Evolutionary conservation across 2,888 invertebrate genomes (phyloP), one percentile per base, ranked within the genome.

Genomic region (Andrena minutula): DNA sequence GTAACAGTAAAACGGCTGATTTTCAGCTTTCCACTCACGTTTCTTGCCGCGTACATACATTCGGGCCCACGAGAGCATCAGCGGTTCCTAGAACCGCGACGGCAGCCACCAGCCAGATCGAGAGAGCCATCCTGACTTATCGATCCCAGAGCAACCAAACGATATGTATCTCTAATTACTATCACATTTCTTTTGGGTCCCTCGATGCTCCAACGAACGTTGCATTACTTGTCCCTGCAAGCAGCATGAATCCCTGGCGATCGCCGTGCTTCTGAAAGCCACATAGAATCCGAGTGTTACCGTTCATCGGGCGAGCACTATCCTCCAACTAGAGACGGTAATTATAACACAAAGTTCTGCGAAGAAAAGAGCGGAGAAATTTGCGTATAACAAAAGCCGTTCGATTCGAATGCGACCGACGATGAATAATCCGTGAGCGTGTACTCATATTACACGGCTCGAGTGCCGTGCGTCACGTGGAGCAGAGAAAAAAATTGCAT

Each of bases 21-120:
- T 63, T 16, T 1, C 12, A 28, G 32, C 1, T 71, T 23, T 16
- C 41, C 4, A 87, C 97, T 96, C 93, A 97, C 97, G 95, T 95
- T 94, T 97, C 97, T 91, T 97, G 96, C 88, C 95, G 95, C 8
- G 96, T 97, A 94, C 98, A 98, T 81, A 98, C 96, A 94, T 98
- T 97, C 32, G 97, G 96, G 66, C 97, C 97, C 88, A 96, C 96
- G 12, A 97, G 93, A 70, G 86, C 89, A 8, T 69, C 56, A 7
- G 75, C 63, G 0, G 68, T 41, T 56, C 73, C 68, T 6, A 82
- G 16, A 60, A 49, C 47, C 16, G 73, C 64, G 10, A 61, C 5
- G 2, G 26, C 75, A 49, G 68, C 68, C 4, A 86, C 7, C 26
- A 86, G 35, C 74, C 65, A 79, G 6, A 69, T 64, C n/a, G 64